Evolutionary conservation across 1,140 invertebrate species (phyloP), one percentile per base, ranked within the genome.

Genomic region (Diachasmimorpha longicaudata): DNA sequence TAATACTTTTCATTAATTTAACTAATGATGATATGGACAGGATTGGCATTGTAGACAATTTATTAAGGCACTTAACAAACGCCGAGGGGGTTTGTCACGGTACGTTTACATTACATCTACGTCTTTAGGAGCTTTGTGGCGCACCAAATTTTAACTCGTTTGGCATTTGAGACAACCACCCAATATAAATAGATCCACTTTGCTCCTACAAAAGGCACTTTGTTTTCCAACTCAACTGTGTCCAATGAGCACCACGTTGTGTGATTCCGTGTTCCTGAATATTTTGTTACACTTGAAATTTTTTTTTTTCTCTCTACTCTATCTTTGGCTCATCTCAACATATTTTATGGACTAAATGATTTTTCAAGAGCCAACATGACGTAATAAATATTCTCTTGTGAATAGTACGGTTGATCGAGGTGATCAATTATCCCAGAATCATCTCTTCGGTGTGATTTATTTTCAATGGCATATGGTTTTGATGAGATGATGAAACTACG

Each of bases 171-270:
- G 79, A 82, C 78, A 37, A 39, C 23, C 25, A 83, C 79, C 79
- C 78, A 76, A 79, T 83, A 84, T 83, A 86, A 86, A 85, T 85
- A 86, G 84, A 84, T 79, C 79, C 82, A 84, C 82, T 85, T 85
- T 85, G 81, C 81, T 84, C 79, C 81, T 82, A 83, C 80, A 82
- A 83, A 84, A 83, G 80, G 81, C 81, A 85, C 84, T 86, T 85
- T 85, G 80, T 85, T 82, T 79, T 74, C n/a, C 58, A 69, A 52
- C 44, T 37, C 37, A 68, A 37, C 67, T 39, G 23, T 37, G 68
- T 55, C 23, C 21, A 42, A 31, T 74, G 21, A 36, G 39, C 31
- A 25, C 21, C 16, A 23, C 42, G n/a, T 36, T 70, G 42, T 25
- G 37, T 72, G 36, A 46, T 73, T 73, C 58, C 37, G 23, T 69